Evolutionary conservation across 1,140 invertebrate genomes (phyloP), one percentile per base, ranked within the genome.

Genomic region (Camponotus pennsylvanicus): DNA sequence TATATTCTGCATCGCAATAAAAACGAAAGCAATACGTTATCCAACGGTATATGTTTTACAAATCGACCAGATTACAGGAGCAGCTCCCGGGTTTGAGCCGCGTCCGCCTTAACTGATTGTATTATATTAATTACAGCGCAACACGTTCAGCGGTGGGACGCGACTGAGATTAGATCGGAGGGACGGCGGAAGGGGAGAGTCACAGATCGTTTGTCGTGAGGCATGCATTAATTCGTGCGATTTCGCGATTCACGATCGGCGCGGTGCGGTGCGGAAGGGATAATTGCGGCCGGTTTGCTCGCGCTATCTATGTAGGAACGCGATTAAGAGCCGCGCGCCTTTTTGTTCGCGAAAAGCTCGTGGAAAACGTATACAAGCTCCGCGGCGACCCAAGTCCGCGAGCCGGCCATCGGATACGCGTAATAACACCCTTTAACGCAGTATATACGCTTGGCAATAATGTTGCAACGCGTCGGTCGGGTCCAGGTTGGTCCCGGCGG

Each of bases 381-480:
- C 75, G 27, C 63, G n/a, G 69, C 11, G 45, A 9, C 45, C 63
- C 18, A 80, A 77, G 75, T 55, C 21, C 79, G 87, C 80, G 70
- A 75, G 71, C 87, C 85, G 84, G 66, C 67, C 84, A 52, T 89
- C 91, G 85, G 90, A 90, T 89, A 89, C 90, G 88, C 90, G 88
- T 92, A 93, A 93, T 93, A 92, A 92, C 92, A 93, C 89, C 91
- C 92, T 93, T 93, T 91, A 92, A 90, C 88, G 88, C 84, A 75
- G 59, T 61, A 49, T 61, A 49, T 77, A 55, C 52, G 80, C 88
- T 52, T 88, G 70, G 69, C 59, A 87, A 90, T 87, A 89, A 89
- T 76, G 73, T 86, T 79, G 85, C 85, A 84, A 89, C 70, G 76
- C 76, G 88, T n/a, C 85, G 52, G 7, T 18, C 49, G 69, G 40